These are phyloP conservation scores for Drosophila sechellia DNA, from an alignment of 1,140 invertebrate genomes.

Conservation along the genomic window DNA sequence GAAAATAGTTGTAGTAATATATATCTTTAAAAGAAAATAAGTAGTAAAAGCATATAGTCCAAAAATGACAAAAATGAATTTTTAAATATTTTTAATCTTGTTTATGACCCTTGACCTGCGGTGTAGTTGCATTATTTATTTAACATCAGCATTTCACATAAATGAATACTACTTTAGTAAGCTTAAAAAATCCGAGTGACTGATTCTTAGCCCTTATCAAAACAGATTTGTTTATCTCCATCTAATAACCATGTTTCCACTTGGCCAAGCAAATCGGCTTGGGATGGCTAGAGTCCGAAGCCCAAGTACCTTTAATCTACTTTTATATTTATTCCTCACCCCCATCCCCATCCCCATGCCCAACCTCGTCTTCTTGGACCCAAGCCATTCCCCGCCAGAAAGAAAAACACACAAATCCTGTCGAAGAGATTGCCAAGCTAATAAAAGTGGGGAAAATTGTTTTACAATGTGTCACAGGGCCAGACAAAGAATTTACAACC, in stretches of 20 bases:
- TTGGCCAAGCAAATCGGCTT: slow-evolving; percentile 2
- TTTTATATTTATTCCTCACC: slow-evolving; percentile 9
- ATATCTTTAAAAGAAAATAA: too few species aligned
- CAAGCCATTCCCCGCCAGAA: slow-evolving; percentile 22
- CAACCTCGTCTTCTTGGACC: not conserved
- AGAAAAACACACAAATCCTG: slow-evolving; percentile 26
- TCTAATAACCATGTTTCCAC: slow-evolving; percentile 9
- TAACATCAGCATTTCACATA: too few species aligned
- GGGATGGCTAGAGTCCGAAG: not conserved
- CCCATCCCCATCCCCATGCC: not conserved
- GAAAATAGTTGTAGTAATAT: too few species aligned
- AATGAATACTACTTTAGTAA: too few species aligned
- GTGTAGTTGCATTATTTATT: too few species aligned
- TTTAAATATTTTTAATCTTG: too few species aligned
- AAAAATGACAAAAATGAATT: too few species aligned
- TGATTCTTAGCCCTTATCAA: not conserved
- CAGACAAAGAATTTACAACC: slow-evolving; percentile 57
- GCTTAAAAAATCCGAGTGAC: not conserved
- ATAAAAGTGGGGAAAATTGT: slow-evolving; percentile 67
- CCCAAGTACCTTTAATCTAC: slow-evolving; percentile 17
- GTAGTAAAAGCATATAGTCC: too few species aligned
- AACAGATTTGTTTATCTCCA: not conserved
- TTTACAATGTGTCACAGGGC: slow-evolving; percentile 68
- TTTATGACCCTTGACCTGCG: too few species aligned
- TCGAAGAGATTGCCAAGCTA: slow-evolving; percentile 25